Conservation (phyloP, 2,888 invertebrate genomes). For the Temnothorax rugatulus region DNA sequence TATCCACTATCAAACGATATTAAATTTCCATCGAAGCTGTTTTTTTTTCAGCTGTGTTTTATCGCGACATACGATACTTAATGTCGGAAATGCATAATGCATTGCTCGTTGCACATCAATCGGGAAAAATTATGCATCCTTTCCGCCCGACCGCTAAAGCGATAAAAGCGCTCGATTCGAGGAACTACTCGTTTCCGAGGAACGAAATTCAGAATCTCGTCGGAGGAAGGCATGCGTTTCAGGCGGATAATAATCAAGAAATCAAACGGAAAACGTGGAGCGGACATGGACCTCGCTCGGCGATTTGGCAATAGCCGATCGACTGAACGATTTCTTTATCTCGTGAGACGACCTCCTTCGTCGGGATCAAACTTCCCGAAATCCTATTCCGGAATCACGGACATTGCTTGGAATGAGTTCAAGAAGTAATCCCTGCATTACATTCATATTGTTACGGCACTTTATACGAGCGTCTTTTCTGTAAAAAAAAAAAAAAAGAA, state of each 20-base stretch:
- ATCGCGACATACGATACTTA: neutral
- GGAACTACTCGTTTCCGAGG: neutral
- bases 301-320: constrained; percentile 71
- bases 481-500: neutral
- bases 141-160: neutral
- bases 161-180: constrained; percentile 23
- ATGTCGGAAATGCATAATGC: neutral
- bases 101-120: neutral
- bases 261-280: constrained; percentile 69
- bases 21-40: neutral
- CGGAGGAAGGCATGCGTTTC: constrained; percentile 28
- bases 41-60: neutral
- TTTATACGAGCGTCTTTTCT: neutral
- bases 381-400: constrained; percentile 16
- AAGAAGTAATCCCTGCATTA: neutral
- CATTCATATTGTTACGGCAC: neutral
- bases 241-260: constrained; percentile 71
- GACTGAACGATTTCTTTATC: constrained; percentile 72
- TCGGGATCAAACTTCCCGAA: neutral
- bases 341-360: constrained; percentile 58
- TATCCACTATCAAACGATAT: neutral
- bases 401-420: constrained; percentile 30
- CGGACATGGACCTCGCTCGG: constrained; percentile 54
- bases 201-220: neutral
- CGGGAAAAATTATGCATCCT: neutral